Evolutionary conservation across 2,113 vertebrate genomes (phyloP).

Genomic region (Phoxinus phoxinus): DNA sequence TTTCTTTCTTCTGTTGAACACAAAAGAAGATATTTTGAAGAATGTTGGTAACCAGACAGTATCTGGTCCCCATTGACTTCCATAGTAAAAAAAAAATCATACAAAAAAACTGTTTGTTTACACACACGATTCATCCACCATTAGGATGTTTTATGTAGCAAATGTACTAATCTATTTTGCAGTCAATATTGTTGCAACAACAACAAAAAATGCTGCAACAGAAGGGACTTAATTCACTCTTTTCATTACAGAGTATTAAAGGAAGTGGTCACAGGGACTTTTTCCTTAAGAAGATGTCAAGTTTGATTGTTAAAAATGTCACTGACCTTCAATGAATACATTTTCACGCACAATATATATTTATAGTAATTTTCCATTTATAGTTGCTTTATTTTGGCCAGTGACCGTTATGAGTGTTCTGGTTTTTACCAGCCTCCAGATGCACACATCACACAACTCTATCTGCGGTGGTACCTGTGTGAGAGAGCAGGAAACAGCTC

Average conservation of each 20-base stretch:
- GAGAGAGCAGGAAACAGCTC: constrained; percentile 38
- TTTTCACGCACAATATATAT: neutral
- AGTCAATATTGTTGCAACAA: neutral
- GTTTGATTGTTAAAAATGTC: neutral
- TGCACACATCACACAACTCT: neutral
- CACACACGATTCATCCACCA: too few relatives aligned
- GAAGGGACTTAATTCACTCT: constrained; percentile 14
- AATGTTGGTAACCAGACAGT: too few relatives aligned
- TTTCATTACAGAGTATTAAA: constrained; percentile 15
- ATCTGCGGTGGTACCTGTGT: neutral
- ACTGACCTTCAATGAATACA: neutral
- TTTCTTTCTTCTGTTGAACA: too few relatives aligned
- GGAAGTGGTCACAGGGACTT: constrained; percentile 25
- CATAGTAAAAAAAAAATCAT: too few relatives aligned
- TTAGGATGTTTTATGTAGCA: too few relatives aligned
- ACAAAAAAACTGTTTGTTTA: too few relatives aligned
- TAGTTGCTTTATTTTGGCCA: neutral
- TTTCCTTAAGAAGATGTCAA: neutral
- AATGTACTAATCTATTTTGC: too few relatives aligned
- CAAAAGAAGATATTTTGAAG: too few relatives aligned
- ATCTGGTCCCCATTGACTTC: too few relatives aligned
- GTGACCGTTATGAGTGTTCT: constrained; percentile 5
- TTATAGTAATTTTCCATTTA: neutral
- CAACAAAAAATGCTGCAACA: neutral
- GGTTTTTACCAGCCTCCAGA: constrained; percentile 5